Conservation (phyloP, 2,113 vertebrate species). For the Formicarius rufipectus region DNA sequence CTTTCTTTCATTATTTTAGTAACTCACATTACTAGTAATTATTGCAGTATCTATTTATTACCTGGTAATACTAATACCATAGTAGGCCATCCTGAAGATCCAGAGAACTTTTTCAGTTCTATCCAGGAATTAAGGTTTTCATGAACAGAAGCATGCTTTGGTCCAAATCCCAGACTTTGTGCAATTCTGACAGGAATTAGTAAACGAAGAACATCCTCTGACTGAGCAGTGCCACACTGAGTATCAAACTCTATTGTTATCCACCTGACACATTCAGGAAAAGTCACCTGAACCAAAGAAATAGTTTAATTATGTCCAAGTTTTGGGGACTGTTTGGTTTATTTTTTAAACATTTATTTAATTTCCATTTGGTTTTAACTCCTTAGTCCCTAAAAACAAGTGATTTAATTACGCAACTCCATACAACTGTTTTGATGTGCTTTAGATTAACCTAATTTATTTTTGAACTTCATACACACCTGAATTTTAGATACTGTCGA, state of each 20-base stretch:
- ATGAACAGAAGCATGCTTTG: slow-evolving; percentile 84
- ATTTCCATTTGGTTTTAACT: neutral
- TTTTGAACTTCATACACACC: neutral
- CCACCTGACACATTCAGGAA: slow-evolving; percentile 97
- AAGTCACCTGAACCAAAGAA: slow-evolving; percentile 83
- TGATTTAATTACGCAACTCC: neutral
- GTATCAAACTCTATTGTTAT: slow-evolving; percentile 95
- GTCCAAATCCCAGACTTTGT: slow-evolving; percentile 86
- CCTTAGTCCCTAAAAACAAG: neutral
- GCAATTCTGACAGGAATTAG: slow-evolving; percentile 89
- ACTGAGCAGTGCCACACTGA: slow-evolving; percentile 95
- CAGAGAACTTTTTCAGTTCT: slow-evolving; percentile 96
- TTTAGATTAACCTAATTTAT: neutral
- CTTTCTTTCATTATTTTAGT: neutral
- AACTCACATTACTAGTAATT: neutral
- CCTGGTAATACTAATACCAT: slow-evolving; percentile 94
- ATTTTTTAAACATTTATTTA: neutral
- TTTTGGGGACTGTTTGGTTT: rapidly evolving
- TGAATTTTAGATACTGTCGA: no score
- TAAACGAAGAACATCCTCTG: slow-evolving; percentile 93
- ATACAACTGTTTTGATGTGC: neutral
- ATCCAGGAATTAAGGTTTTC: slow-evolving; percentile 97
- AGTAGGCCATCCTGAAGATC: slow-evolving; percentile 92
- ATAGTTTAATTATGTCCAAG: neutral
- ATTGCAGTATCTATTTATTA: slow-evolving; percentile 36